These are phyloP conservation scores for Diprion similis DNA, from an alignment of 1,140 invertebrate species.

Conservation along the genomic window DNA sequence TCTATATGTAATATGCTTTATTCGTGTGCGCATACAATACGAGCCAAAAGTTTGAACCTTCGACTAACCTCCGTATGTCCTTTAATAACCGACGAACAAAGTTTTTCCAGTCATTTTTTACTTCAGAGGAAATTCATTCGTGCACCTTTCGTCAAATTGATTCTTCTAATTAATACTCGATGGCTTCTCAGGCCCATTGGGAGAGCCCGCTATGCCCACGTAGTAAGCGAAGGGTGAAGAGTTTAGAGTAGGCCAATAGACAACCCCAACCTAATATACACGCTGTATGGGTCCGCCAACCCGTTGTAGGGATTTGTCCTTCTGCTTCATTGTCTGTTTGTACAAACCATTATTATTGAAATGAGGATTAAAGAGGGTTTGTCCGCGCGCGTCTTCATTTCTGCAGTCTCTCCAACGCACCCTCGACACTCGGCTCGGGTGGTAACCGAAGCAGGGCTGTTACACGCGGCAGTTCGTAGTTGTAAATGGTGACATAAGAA, in stretches of 20 bases:
- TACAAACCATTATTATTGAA: background rate
- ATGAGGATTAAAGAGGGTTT: conserved; percentile 3
- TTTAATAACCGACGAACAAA: no score
- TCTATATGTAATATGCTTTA: no score
- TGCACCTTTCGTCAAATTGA: no score
- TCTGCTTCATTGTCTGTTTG: background rate
- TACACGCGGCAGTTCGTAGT: no score
- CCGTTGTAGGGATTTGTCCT: background rate
- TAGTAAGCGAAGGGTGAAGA: background rate
- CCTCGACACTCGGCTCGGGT: background rate
- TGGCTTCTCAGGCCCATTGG: background rate
- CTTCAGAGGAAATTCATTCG: no score
- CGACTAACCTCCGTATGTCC: no score
- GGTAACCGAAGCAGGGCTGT: no score
- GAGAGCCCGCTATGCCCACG: background rate
- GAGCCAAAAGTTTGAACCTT: no score
- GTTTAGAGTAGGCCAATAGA: background rate
- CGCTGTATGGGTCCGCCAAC: background rate
- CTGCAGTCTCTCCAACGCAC: background rate
- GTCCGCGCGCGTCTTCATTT: no score
- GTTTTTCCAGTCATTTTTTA: no score
- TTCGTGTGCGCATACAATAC: no score
- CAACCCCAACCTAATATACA: background rate
- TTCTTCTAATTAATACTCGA: background rate
- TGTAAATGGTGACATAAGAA: no score